These are phyloP conservation scores for Alligator sinensis DNA, from an alignment of 2,113 vertebrate species.

Conservation along the genomic window DNA sequence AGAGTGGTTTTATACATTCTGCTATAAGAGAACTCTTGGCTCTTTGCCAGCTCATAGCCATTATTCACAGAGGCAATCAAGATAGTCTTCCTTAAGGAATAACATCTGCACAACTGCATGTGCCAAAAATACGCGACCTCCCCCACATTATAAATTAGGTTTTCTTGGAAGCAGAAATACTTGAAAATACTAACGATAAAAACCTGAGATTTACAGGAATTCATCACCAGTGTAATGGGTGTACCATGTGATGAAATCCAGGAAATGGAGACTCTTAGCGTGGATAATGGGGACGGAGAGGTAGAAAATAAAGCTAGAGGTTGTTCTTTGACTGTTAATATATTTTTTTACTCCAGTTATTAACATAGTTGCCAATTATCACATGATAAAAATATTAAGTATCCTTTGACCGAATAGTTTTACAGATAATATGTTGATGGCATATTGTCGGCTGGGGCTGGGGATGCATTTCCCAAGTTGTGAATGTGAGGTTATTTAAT, in stretches of 20 bases:
- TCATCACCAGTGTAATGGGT: slow-evolving; percentile 55
- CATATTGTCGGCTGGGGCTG: neutral
- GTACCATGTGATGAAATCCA: slow-evolving; percentile 56
- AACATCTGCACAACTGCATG: slow-evolving; percentile 83
- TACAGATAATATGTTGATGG: slow-evolving; percentile 19
- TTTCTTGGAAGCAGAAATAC: slow-evolving; percentile 77
- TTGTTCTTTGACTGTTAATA: slow-evolving; percentile 9
- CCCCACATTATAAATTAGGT: slow-evolving; percentile 74
- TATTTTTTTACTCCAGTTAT: slow-evolving; percentile 10
- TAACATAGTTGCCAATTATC: neutral
- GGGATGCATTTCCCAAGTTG: slow-evolving; percentile 36
- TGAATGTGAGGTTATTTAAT: neutral
- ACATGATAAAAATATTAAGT: neutral
- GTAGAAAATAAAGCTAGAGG: slow-evolving; percentile 19
- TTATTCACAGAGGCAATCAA: slow-evolving; percentile 84
- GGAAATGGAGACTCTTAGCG: slow-evolving; percentile 3
- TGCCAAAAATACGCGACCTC: slow-evolving; percentile 77
- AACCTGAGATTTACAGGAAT: slow-evolving; percentile 51
- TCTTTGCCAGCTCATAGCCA: slow-evolving; percentile 75
- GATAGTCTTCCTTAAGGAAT: slow-evolving; percentile 83
- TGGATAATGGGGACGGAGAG: neutral
- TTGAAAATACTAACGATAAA: slow-evolving; percentile 70
- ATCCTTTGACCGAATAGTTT: slow-evolving; percentile 38
- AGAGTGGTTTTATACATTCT: slow-evolving; percentile 84
- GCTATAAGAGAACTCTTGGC: slow-evolving; percentile 83